A percentile compares a stretch with the other conserved stretches of the same genome.
Conservation (phyloP, 2,797 vertebrate species). For the Typhlichthys eigenmanni region DNA sequence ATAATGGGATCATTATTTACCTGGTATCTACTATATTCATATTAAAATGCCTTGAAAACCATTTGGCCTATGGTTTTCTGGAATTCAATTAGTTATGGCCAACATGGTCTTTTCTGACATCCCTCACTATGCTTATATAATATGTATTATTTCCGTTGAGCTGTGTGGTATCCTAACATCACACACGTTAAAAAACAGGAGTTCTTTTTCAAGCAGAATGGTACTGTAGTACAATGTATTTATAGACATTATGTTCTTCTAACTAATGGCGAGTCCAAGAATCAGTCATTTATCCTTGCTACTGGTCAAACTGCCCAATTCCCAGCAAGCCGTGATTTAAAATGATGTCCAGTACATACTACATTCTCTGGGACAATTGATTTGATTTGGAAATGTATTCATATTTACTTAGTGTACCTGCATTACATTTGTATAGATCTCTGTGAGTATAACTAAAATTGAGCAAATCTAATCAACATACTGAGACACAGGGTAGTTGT, state of each 20-base stretch:
- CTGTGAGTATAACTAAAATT: slow-evolving; percentile 57
- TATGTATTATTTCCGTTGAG: slow-evolving; percentile 61
- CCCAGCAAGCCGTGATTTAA: slow-evolving; percentile 81
- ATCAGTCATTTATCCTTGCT: slow-evolving; percentile 79
- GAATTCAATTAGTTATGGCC: slow-evolving; percentile 8
- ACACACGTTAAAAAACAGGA: slow-evolving; percentile 63
- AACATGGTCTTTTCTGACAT: slow-evolving; percentile 7
- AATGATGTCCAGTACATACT: slow-evolving; percentile 84
- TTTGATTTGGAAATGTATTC: slow-evolving; percentile 90
- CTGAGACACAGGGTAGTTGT: slow-evolving; percentile 71
- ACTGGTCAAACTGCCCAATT: slow-evolving; percentile 72
- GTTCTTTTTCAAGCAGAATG: slow-evolving; percentile 51
- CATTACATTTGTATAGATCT: slow-evolving; percentile 95
- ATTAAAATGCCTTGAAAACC: too few relatives aligned
- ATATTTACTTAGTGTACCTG: slow-evolving; percentile 90
- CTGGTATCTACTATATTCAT: too few relatives aligned
- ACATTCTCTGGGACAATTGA: slow-evolving; percentile 81
- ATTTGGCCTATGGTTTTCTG: not conserved
- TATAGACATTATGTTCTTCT: slow-evolving; percentile 69
- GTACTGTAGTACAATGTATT: slow-evolving; percentile 74
- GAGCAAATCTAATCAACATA: slow-evolving; percentile 86
- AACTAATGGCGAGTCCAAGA: slow-evolving; percentile 74
- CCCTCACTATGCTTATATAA: slow-evolving; percentile 47
- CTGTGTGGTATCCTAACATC: slow-evolving; percentile 54
- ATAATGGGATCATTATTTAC: too few relatives aligned